These are phyloP conservation scores for Argya squamiceps DNA, from an alignment of 2,797 vertebrate species.

Conservation along the genomic window DNA sequence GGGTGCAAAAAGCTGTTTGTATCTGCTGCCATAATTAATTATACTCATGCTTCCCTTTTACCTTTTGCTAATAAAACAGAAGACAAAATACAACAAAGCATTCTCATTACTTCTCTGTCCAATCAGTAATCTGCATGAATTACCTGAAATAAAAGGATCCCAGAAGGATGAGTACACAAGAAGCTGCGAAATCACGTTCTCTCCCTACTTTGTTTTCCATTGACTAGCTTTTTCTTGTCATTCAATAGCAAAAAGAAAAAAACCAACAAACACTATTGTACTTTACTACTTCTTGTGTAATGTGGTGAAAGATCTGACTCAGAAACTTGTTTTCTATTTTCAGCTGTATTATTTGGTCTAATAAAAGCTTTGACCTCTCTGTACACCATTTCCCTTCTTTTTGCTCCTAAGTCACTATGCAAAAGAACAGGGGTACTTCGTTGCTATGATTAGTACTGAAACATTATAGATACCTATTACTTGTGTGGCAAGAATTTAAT, in stretches of 20 bases:
- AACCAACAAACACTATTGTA: background rate
- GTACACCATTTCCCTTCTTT: background rate
- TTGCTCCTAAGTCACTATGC: background rate
- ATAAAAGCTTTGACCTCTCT: slow-evolving; percentile 29
- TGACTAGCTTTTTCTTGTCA: background rate
- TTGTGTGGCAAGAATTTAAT: background rate
- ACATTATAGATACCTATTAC: background rate
- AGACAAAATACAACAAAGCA: background rate
- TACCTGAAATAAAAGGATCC: background rate
- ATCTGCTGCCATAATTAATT: background rate
- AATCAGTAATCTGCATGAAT: background rate
- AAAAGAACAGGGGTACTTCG: background rate
- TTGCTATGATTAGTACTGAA: background rate
- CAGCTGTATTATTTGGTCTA: background rate
- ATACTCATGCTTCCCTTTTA: background rate
- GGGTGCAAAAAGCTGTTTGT: background rate
- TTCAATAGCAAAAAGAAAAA: background rate
- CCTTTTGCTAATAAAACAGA: background rate
- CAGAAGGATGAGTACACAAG: background rate
- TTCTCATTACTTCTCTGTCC: background rate
- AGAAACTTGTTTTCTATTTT: slow-evolving; percentile 42
- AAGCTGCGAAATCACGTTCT: background rate
- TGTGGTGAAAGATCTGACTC: slow-evolving; percentile 17
- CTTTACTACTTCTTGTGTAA: background rate
- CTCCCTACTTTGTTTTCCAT: background rate